Evolutionary conservation across 2,888 invertebrate species (phyloP).

Genomic region (Brenthis ino): DNA sequence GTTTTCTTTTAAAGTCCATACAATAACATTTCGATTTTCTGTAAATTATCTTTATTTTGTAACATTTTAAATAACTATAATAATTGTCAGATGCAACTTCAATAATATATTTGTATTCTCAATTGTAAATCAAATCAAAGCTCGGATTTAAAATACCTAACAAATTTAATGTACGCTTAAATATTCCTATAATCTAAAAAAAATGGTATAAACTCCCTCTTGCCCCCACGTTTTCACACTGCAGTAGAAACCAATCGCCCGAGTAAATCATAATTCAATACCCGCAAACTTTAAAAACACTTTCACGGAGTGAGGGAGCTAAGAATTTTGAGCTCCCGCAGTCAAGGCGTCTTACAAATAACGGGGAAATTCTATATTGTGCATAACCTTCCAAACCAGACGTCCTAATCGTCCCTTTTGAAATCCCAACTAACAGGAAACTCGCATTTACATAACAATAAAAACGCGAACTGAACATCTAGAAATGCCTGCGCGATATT

Average conservation of each 20-base stretch:
- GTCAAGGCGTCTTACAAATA: constrained; percentile 72
- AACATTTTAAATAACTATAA: too few relatives aligned
- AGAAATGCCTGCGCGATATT: constrained; percentile 81
- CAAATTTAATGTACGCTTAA: background rate
- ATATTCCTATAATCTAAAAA: constrained; percentile 3
- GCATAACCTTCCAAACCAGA: constrained; percentile 80
- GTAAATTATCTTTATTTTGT: too few relatives aligned
- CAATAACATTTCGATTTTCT: too few relatives aligned
- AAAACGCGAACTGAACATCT: constrained; percentile 82
- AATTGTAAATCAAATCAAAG: too few relatives aligned
- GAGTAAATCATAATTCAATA: constrained; percentile 66
- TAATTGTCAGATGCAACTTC: too few relatives aligned
- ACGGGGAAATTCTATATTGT: constrained; percentile 69
- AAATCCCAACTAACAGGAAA: constrained; percentile 81
- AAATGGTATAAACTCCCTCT: background rate
- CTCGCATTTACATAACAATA: constrained; percentile 82
- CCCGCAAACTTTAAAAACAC: constrained; percentile 64
- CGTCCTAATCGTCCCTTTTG: constrained; percentile 81
- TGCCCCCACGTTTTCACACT: constrained; percentile 32
- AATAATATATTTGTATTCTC: too few relatives aligned
- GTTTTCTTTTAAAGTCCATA: too few relatives aligned
- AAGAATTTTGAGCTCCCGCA: constrained; percentile 62
- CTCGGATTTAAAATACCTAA: background rate
- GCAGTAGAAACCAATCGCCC: constrained; percentile 62
- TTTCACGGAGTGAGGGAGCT: constrained; percentile 55